phyloP scores from a whole-genome alignment of 2,888 invertebrate genomes.

The Scrobipalpa atriplicella region DNA sequence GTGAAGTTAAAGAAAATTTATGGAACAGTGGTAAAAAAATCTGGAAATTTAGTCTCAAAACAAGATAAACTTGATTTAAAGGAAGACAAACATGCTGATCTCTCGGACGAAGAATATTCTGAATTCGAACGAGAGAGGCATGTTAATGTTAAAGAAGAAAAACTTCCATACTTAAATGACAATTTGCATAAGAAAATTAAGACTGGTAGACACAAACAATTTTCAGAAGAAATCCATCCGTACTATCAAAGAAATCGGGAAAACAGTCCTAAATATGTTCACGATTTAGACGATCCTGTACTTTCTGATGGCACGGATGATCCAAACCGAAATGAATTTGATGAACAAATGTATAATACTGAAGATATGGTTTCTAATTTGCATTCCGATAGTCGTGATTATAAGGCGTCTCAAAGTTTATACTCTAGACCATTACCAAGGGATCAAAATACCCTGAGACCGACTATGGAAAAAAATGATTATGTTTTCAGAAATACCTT shows the following conservation, averaged over 20 bases:
- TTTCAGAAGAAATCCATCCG: not conserved
- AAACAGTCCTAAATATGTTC: not conserved
- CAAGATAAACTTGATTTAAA: not conserved
- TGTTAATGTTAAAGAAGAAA: not conserved
- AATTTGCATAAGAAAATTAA: not conserved
- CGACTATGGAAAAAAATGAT: not conserved
- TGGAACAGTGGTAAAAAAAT: constrained; percentile 46
- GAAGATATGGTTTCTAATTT: constrained; percentile 24
- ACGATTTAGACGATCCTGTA: not conserved
- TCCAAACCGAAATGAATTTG: constrained; percentile 10
- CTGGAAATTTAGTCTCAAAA: not conserved
- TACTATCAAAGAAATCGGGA: constrained; percentile 5
- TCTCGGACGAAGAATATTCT: not conserved
- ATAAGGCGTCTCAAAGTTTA: not conserved
- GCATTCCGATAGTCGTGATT: constrained; percentile 22
- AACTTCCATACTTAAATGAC: not conserved
- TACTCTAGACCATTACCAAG: constrained; percentile 20
- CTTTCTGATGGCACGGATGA: constrained; percentile 28
- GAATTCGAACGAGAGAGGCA: not conserved
- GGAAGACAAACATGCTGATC: not conserved
- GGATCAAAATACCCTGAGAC: constrained; percentile 16
- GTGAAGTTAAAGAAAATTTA: constrained; percentile 66
- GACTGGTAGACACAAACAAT: no score
- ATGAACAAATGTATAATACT: constrained; percentile 16
- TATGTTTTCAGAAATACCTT: constrained; percentile 16